A percentile compares a stretch with the other conserved stretches of the same genome.
phyloP scores from a whole-genome alignment of 2,797 vertebrate genomes.

The Amazona ochrocephala region DNA sequence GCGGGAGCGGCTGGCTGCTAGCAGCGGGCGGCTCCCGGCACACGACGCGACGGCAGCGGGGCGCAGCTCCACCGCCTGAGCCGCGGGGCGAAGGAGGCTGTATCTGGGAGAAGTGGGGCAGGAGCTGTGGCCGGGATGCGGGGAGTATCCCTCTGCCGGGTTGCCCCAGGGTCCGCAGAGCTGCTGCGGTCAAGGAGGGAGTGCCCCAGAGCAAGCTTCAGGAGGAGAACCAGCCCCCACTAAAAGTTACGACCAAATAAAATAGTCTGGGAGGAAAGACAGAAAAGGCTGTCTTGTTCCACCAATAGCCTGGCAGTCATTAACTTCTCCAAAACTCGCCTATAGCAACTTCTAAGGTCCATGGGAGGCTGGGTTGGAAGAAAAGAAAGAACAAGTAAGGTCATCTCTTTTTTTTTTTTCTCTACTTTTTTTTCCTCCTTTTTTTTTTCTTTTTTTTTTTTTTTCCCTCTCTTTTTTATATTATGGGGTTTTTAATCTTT shows the following conservation, averaged over 20 bases:
- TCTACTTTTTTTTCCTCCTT: too few relatives aligned
- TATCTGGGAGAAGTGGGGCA: not conserved
- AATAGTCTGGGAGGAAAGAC: not conserved
- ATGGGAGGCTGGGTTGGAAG: not conserved
- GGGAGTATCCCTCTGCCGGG: not conserved
- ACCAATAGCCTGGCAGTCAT: fast-evolving
- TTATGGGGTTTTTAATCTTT: too few relatives aligned
- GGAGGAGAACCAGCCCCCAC: fast-evolving
- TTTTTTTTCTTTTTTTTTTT: too few relatives aligned
- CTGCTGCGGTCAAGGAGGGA: not conserved
- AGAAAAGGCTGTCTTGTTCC: not conserved
- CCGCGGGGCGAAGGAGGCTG: not conserved
- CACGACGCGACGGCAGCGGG: not conserved
- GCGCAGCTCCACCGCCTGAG: too few relatives aligned
- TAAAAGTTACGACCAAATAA: fast-evolving
- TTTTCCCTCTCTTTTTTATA: not conserved
- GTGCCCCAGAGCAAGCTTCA: fast-evolving
- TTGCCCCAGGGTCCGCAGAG: not conserved
- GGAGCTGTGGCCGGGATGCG: not conserved
- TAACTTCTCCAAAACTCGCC: not conserved
- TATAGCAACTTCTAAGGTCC: not conserved
- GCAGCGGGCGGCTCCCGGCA: not conserved
- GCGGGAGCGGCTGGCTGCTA: not conserved
- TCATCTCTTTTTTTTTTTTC: not conserved
- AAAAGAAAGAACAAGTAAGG: not conserved